Conservation (phyloP, 2,113 vertebrate genomes). For the Scolopax mira region DNA sequence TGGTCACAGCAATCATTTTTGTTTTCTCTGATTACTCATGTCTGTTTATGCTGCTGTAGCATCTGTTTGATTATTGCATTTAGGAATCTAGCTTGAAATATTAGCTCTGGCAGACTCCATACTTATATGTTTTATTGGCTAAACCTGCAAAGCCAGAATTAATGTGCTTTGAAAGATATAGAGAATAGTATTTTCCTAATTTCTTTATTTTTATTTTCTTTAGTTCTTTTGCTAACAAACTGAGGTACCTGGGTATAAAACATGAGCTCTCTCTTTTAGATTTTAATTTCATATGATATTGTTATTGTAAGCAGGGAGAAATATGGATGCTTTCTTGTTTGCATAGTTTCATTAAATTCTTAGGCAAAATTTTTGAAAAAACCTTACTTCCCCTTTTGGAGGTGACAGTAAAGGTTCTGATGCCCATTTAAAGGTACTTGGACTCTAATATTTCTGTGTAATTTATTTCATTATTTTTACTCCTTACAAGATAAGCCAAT, state of each 20-base stretch:
- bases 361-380: not conserved
- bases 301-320: not conserved
- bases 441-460: not conserved
- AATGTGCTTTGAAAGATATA: not conserved
- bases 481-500: not conserved
- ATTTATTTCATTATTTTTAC: not conserved
- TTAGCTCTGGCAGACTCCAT: not conserved
- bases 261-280: accelerated
- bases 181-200: not conserved
- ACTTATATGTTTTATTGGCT: not conserved
- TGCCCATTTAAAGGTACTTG: not conserved
- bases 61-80: not conserved
- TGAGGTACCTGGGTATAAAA: not conserved
- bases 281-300: not conserved
- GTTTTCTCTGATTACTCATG: not conserved
- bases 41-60: not conserved
- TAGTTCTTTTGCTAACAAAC: not conserved
- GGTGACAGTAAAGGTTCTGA: not conserved
- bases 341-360: not conserved
- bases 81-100: not conserved
- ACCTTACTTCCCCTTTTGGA: accelerated
- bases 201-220: not conserved
- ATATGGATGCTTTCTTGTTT: not conserved
- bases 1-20: not conserved
- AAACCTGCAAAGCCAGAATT: not conserved